A percentile compares a stretch with the other conserved stretches of the same genome.
Evolutionary conservation across 2,797 vertebrate species (phyloP).

Genomic region (Scyliorhinus canicula): DNA sequence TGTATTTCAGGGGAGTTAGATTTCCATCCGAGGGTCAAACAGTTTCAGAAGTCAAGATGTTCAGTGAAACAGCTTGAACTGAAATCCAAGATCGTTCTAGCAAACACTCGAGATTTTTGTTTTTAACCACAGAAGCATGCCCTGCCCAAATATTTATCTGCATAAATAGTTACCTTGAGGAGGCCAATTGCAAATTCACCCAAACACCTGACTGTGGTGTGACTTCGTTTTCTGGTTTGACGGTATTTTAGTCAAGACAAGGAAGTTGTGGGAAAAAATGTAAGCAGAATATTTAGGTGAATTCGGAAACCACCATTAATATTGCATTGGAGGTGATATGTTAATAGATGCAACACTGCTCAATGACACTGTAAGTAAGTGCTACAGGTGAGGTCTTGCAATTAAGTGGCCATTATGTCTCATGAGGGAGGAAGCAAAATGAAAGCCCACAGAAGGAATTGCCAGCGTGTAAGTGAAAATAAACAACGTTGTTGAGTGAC

Average conservation of each 20-base stretch:
- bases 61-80: neutral
- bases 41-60: neutral
- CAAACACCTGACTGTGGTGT: neutral
- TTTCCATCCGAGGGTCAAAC: constrained; percentile 24
- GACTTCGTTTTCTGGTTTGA: neutral
- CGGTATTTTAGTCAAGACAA: neutral
- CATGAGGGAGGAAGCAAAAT: neutral
- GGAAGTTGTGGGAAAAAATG: neutral
- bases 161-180: neutral
- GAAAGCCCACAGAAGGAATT: neutral
- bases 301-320: neutral
- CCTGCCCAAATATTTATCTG: neutral
- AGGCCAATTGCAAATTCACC: neutral
- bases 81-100: neutral
- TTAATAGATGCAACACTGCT: neutral
- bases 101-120: neutral
- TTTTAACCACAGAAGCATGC: neutral
- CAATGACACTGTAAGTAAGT: neutral
- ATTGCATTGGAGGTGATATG: neutral
- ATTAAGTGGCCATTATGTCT: neutral
- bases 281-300: neutral
- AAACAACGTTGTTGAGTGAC: neutral
- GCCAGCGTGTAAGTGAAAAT: neutral
- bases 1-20: neutral
- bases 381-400: neutral